Conservation (phyloP, 2,113 vertebrate genomes). For the Synodontis membranacea region DNA sequence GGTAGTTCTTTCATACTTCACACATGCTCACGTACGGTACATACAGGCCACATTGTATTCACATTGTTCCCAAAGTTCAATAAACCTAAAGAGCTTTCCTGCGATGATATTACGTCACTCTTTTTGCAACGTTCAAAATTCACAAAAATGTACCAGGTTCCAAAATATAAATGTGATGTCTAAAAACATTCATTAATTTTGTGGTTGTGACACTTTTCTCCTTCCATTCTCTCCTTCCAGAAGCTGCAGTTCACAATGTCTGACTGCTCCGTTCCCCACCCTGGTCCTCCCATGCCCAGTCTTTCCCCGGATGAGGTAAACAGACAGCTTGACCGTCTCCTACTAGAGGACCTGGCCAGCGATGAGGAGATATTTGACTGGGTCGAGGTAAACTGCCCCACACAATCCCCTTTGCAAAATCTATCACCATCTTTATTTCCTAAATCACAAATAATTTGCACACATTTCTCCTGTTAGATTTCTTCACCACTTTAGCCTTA, state of each 20-base stretch:
- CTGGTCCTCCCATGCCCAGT: conserved; percentile 77
- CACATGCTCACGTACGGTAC: neutral
- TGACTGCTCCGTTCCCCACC: conserved; percentile 77
- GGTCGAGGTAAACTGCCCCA: conserved; percentile 83
- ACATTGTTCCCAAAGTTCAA: neutral
- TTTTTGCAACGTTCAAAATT: neutral
- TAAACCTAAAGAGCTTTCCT: neutral
- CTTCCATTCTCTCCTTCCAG: conserved; percentile 64
- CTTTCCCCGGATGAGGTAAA: conserved; percentile 86
- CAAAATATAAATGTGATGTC: neutral
- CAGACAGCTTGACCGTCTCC: conserved; percentile 87
- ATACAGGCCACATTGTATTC: neutral
- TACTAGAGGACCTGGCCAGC: conserved; percentile 89
- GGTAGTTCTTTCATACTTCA: neutral
- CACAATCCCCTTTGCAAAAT: neutral
- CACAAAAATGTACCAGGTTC: neutral
- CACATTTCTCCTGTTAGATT: neutral
- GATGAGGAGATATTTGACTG: conserved; percentile 99
- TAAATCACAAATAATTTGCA: neutral
- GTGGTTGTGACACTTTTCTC: neutral
- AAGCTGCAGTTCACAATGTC: conserved; percentile 88
- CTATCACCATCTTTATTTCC: neutral
- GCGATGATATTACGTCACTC: neutral
- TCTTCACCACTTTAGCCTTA: neutral
- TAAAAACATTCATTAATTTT: neutral